These are phyloP conservation scores for Tenthredo scrophulariae DNA, from an alignment of 2,888 invertebrate species.

Conservation along the genomic window DNA sequence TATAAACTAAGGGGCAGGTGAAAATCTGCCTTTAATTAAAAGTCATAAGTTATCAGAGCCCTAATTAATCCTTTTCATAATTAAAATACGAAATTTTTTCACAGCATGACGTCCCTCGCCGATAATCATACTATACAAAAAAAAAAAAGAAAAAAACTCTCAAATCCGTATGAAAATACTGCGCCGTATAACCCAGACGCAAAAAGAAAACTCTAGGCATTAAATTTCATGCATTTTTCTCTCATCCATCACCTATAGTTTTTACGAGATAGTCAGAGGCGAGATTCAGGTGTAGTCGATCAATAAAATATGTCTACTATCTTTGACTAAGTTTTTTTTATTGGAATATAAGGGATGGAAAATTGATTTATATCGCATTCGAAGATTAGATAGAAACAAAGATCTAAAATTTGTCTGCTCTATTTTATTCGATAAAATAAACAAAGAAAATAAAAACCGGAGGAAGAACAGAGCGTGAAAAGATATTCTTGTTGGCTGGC, in stretches of 20 bases:
- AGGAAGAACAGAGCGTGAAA: background rate
- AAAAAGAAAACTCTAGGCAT: background rate
- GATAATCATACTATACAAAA: background rate
- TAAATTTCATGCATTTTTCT: slow-evolving; percentile 39
- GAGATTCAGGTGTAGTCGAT: slow-evolving; percentile 9
- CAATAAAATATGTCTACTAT: background rate
- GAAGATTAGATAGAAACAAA: background rate
- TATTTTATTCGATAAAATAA: background rate
- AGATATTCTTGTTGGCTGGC: background rate
- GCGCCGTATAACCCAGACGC: background rate
- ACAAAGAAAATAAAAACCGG: background rate
- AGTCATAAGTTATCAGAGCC: background rate
- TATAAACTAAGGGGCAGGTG: background rate
- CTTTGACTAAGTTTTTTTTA: background rate
- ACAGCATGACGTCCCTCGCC: background rate
- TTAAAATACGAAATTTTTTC: background rate
- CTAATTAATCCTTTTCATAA: background rate
- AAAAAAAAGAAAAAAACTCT: background rate
- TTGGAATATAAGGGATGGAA: background rate
- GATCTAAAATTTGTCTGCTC: background rate
- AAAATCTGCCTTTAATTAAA: background rate
- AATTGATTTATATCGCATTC: background rate
- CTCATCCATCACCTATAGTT: slow-evolving; percentile 36
- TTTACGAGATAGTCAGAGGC: background rate
- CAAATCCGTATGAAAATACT: background rate